Evolutionary conservation across 2,888 invertebrate species (phyloP).

Genomic region (Shargacucullia verbasci): DNA sequence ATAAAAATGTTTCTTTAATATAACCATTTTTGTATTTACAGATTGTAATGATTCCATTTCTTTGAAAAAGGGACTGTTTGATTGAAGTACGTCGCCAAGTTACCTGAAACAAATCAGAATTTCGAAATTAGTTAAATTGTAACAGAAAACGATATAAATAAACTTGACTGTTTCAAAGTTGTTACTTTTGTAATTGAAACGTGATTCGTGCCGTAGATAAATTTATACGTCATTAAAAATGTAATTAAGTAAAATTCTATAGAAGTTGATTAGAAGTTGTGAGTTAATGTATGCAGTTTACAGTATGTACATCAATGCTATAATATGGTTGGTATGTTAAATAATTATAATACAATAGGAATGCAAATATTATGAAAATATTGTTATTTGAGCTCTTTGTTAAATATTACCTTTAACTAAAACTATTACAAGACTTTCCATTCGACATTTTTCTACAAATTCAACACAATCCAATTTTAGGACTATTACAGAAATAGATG

Average conservation of each 20-base stretch:
- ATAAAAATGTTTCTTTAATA: constrained; percentile 20
- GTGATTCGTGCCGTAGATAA: neutral
- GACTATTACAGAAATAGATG: constrained; percentile 49
- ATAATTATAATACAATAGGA: too few species aligned
- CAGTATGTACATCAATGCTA: too few species aligned
- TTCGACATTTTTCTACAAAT: constrained; percentile 4
- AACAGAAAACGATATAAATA: constrained; percentile 37
- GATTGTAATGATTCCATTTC: constrained; percentile 38
- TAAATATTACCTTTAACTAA: too few species aligned
- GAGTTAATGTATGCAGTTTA: too few species aligned
- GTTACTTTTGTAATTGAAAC: constrained; percentile 4
- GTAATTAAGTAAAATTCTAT: neutral
- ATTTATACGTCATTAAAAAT: neutral
- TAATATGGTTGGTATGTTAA: too few species aligned
- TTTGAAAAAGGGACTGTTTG: constrained; percentile 34
- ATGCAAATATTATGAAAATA: neutral
- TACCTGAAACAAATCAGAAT: constrained; percentile 59
- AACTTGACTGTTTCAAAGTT: constrained; percentile 17
- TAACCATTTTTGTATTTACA: constrained; percentile 28
- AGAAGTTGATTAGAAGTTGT: too few species aligned
- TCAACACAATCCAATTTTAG: constrained; percentile 29
- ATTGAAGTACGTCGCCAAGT: constrained; percentile 37
- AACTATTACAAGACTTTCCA: too few species aligned
- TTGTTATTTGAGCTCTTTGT: too few species aligned
- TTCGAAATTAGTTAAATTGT: constrained; percentile 47